Conservation (phyloP, 1,140 invertebrate genomes). For the Philotrypesis tridentata region DNA sequence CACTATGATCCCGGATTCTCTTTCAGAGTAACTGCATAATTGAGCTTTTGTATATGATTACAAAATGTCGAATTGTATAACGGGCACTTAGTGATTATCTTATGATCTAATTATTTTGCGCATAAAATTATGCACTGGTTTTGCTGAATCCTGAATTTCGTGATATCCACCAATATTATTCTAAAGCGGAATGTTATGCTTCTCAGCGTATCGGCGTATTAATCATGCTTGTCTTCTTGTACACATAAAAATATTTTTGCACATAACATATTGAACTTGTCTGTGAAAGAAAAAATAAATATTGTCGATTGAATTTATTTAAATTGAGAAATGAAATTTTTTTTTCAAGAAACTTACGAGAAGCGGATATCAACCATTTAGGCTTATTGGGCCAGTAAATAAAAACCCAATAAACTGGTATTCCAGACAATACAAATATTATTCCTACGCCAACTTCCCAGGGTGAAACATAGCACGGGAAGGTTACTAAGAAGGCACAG, state of each 20-base stretch:
- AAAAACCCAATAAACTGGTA: conserved; percentile 93
- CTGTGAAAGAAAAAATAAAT: conserved; percentile 67
- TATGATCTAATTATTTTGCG: conserved; percentile 3
- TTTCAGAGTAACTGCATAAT: background rate
- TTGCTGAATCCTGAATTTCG: background rate
- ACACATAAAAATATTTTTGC: conserved; percentile 85
- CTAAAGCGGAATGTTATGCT: background rate
- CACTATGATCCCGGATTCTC: background rate
- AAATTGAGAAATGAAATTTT: conserved; percentile 15
- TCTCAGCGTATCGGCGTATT: conserved; percentile 5
- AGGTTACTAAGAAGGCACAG: conserved; percentile 87
- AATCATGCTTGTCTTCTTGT: conserved; percentile 75
- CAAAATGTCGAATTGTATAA: background rate
- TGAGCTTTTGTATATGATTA: background rate
- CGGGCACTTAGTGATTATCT: conserved; percentile 29
- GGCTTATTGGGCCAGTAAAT: conserved; percentile 91
- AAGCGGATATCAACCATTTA: conserved; percentile 60
- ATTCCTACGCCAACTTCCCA: conserved; percentile 89
- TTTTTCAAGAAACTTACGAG: conserved; percentile 55
- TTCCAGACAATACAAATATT: conserved; percentile 88
- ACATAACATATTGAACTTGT: conserved; percentile 79
- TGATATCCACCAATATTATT: background rate
- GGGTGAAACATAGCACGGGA: conserved; percentile 86
- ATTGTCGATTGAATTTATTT: conserved; percentile 28
- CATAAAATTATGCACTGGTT: background rate